phyloP scores from a whole-genome alignment of 2,113 vertebrate species.

The Thermophis baileyi region DNA sequence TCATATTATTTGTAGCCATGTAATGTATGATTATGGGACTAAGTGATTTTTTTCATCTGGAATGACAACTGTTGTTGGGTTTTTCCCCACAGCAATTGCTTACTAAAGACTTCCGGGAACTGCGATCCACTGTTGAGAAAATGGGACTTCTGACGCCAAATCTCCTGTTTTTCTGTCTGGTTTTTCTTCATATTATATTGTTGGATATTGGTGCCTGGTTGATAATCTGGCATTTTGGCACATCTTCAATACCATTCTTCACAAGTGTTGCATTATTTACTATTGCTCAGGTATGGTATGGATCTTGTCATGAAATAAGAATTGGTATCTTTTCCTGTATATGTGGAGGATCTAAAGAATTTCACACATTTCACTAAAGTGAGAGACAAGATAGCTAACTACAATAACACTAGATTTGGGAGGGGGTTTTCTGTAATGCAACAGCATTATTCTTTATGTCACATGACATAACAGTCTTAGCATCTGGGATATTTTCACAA shows the following conservation, averaged over 20 bases:
- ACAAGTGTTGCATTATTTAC: constrained; percentile 65
- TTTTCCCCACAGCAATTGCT: constrained; percentile 61
- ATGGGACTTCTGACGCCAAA: constrained; percentile 71
- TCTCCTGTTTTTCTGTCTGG: constrained; percentile 68
- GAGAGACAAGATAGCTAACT: background rate
- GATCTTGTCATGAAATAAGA: background rate
- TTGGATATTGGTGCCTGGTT: constrained; percentile 71
- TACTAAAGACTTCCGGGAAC: constrained; percentile 67
- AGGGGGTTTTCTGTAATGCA: background rate
- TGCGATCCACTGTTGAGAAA: constrained; percentile 61
- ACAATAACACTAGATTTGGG: background rate
- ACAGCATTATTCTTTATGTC: background rate
- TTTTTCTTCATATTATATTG: constrained; percentile 73
- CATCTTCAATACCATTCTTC: constrained; percentile 63
- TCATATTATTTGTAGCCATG: background rate
- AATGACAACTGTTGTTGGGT: background rate
- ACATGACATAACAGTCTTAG: background rate
- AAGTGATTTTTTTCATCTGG: background rate
- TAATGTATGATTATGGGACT: background rate
- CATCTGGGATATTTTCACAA: background rate
- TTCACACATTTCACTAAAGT: background rate
- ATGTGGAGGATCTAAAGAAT: background rate
- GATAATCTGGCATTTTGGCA: constrained; percentile 68
- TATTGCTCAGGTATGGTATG: constrained; percentile 64
- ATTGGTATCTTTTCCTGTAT: background rate